Conservation (phyloP, 1,140 invertebrate species). For the Drosophila nasuta region DNA sequence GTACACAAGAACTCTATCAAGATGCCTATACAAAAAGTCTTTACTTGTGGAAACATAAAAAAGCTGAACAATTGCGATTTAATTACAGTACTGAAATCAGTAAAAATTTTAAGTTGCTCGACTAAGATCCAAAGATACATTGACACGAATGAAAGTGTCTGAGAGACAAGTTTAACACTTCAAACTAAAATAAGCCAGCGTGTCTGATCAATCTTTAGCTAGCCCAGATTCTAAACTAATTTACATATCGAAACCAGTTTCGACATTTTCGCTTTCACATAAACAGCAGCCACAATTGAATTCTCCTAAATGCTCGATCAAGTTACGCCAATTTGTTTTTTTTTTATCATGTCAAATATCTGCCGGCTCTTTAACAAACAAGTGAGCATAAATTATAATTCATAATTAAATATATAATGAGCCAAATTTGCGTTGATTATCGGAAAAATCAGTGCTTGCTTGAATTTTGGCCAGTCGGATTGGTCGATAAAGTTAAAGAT, state of each 20-base stretch:
- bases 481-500: conserved; percentile 35
- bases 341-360: conserved; percentile 3
- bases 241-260: conserved; percentile 25
- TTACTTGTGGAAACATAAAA: too few relatives aligned
- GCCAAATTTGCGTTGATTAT: conserved; percentile 11
- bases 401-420: conserved; percentile 15
- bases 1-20: too few relatives aligned
- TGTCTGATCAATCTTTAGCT: neutral
- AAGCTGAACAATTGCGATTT: too few relatives aligned
- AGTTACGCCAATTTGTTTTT: conserved; percentile 29
- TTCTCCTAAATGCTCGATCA: conserved; percentile 16
- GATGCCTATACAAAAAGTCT: too few relatives aligned
- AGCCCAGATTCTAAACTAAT: conserved; percentile 37
- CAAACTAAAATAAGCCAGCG: neutral
- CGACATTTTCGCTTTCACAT: conserved; percentile 34
- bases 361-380: conserved; percentile 17
- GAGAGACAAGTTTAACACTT: conserved; percentile 9
- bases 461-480: conserved; percentile 7
- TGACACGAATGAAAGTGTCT: neutral
- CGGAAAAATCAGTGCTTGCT: conserved; percentile 22
- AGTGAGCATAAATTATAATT: conserved; percentile 28
- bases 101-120: too few relatives aligned
- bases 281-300: conserved; percentile 10
- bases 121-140: too few relatives aligned
- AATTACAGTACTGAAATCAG: too few relatives aligned